phyloP scores from a whole-genome alignment of 1,140 invertebrate genomes.

The Polypedilum pembai region DNA sequence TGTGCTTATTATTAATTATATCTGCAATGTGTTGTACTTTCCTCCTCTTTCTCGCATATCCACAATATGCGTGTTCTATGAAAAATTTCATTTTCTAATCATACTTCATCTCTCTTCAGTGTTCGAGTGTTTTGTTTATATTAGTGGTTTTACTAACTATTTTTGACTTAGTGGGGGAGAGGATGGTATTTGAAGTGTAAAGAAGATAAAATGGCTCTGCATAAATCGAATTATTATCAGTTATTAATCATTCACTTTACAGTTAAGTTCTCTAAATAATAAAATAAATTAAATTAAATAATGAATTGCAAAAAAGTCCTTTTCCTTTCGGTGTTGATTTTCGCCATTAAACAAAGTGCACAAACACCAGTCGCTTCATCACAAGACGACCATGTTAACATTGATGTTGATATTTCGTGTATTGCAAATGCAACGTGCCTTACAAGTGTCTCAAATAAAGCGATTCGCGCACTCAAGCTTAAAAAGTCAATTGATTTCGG shows the following conservation, averaged over 20 bases:
- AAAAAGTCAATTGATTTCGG: conserved; percentile 41
- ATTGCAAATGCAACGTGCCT: conserved; percentile 42
- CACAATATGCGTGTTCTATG: conserved; percentile 6
- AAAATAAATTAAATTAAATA: not conserved
- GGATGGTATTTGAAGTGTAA: conserved; percentile 6
- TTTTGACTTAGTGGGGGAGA: not conserved
- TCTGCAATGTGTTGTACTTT: not conserved
- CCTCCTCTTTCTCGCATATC: not conserved
- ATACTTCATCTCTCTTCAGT: not conserved
- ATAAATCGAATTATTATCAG: conserved; percentile 6
- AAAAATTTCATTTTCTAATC: conserved; percentile 8
- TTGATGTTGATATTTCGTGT: conserved; percentile 30
- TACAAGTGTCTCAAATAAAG: conserved; percentile 34
- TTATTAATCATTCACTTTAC: conserved; percentile 5
- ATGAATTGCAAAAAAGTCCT: conserved; percentile 12
- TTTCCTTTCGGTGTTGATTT: not conserved
- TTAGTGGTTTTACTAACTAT: not conserved
- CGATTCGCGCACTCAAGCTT: conserved; percentile 37
- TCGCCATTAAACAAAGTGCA: not conserved
- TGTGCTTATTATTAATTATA: not conserved
- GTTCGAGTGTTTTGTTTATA: not conserved
- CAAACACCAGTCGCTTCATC: not conserved
- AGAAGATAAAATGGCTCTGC: conserved; percentile 16
- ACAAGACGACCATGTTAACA: not conserved
- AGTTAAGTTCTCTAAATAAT: not conserved